Base-by-base conservation (phyloP, 2,797 vertebrate genomes). In the Steatocranus sp. region DNA sequence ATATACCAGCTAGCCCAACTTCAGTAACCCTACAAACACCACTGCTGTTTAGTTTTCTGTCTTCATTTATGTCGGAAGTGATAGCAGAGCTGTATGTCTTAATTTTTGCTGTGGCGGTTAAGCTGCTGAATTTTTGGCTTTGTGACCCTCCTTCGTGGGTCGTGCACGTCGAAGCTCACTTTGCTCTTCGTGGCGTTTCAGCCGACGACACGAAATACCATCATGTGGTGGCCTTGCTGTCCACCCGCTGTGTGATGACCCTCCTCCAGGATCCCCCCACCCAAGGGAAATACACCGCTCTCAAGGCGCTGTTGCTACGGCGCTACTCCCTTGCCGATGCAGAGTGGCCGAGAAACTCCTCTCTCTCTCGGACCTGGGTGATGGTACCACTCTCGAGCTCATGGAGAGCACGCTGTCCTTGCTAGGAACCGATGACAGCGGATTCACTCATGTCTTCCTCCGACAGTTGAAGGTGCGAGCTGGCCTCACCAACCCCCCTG, bases 161-260 rank as follows among this genome's bases (percentile, higher is more conserved):
- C 1, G 0, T 56, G 25, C 25, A 10, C 0, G 3, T 56, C 8
- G 8, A 56, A 56, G 53, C 14, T 56, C 25, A 56, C 25, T 56
- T 56, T 56, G 14, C 25, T 30, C 53, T 56, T 53, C 7, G 3
- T 53, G 23, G 4, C 3, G 12, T 53, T 53, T 53, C 51, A 53
- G 23, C 14, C 4, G 3, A 53, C 12, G 1, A 53, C 51, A 53
- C 12, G 2, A 53, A 53, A 53, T 53, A 53, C 2, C 50, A 53
- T 53, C 11, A 53, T 53, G 50, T 25, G 50, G 50, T 53, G 23
- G 50, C 50, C 51, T 53, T 4, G 7, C 23, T 53, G 51, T 53
- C 51, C 12, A 53, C 23, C 51, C 3, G 23, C 23, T 53, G 23
- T 53, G 51, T 27, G 51, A 54, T 54, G 51, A 54, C 23, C 51